Conservation (phyloP, 1,140 invertebrate genomes). For the Gonioctena quinquepunctata region DNA sequence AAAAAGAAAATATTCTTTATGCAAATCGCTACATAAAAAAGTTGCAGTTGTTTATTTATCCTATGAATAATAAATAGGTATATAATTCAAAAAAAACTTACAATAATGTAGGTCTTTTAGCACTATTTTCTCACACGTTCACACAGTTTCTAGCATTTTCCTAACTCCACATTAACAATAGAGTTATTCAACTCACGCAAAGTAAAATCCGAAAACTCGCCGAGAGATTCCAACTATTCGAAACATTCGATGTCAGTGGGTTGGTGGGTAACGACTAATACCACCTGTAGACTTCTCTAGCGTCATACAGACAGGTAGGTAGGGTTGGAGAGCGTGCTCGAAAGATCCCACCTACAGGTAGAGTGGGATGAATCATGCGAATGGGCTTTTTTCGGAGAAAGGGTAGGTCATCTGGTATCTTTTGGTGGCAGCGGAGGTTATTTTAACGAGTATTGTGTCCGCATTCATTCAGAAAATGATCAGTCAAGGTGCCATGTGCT, state of each 20-base stretch:
- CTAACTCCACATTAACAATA: neutral
- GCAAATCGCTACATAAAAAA: too few species aligned
- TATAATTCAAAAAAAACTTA: too few species aligned
- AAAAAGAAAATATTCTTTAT: too few species aligned
- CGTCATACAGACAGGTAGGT: neutral
- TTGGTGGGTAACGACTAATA: neutral
- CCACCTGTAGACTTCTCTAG: too few species aligned
- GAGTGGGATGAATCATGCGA: neutral
- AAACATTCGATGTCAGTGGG: neutral
- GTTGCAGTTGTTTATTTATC: too few species aligned
- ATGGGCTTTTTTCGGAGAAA: neutral
- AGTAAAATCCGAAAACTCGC: neutral
- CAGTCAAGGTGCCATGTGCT: slow-evolving; percentile 9
- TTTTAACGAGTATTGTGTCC: neutral
- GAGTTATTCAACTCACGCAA: neutral
- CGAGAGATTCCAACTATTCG: neutral
- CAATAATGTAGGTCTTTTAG: neutral
- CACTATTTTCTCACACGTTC: neutral
- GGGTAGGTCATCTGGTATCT: neutral
- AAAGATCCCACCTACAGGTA: neutral
- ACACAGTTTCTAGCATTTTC: neutral
- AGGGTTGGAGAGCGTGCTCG: too few species aligned
- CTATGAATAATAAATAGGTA: too few species aligned
- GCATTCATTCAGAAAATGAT: neutral
- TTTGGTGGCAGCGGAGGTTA: neutral